Percentiles rank a stretch among this genome's conserved stretches.
These are phyloP conservation scores for Coracopsis vasa DNA, from an alignment of 2,113 vertebrate genomes.

Conservation along the genomic window DNA sequence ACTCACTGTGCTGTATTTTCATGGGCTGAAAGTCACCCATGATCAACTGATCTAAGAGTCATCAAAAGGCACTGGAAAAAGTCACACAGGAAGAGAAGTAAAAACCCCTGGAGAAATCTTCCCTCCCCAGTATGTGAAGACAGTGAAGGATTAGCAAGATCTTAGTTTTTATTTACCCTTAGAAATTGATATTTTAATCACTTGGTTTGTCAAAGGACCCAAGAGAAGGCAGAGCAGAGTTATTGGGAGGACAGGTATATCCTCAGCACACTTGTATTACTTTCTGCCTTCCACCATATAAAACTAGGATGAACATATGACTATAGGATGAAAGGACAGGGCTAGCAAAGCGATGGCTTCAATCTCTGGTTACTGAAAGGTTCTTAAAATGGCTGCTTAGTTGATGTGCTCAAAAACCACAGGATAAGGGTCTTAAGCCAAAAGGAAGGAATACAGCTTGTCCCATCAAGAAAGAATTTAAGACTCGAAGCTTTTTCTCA, in stretches of 20 bases:
- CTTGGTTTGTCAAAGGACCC: not conserved
- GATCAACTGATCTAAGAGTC: not conserved
- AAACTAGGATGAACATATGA: not conserved
- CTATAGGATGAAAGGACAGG: not conserved
- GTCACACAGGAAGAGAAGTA: not conserved
- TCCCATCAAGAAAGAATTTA: not conserved
- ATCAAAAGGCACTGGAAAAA: not conserved
- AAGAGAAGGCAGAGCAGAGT: not conserved
- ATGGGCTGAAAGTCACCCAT: slow-evolving; percentile 26
- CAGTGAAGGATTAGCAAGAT: not conserved
- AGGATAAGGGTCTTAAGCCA: not conserved
- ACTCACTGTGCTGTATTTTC: slow-evolving; percentile 10
- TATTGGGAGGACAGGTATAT: not conserved
- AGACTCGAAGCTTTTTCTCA: not conserved
- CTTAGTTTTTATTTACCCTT: not conserved
- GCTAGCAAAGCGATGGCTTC: not conserved
- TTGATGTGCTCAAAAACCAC: not conserved
- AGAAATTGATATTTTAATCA: not conserved
- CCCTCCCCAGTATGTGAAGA: not conserved
- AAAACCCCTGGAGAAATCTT: not conserved
- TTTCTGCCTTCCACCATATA: not conserved
- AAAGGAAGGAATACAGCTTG: not conserved
- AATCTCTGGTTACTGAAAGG: not conserved
- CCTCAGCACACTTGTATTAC: not conserved
- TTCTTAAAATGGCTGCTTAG: not conserved